Base-by-base conservation (phyloP, 2,888 invertebrate species). In the Lasioglossum malachurum region DNA sequence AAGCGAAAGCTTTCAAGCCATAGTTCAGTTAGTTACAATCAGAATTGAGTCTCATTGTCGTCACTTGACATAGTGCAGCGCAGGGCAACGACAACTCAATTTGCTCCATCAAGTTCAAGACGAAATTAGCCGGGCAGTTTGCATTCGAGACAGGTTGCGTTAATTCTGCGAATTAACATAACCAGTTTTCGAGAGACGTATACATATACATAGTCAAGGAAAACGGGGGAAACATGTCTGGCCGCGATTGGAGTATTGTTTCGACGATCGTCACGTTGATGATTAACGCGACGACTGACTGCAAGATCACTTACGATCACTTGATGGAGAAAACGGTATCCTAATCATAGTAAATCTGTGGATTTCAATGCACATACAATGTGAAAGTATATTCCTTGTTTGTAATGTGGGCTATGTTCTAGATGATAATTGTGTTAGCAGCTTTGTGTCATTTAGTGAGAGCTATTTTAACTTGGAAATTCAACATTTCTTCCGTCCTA, bases 21-120 rank as follows among this genome's bases (percentile, higher is more conserved):
- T 60, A 2, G 27, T 31, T 7, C 7, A 35, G 19, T 60, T n/a
- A 16, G 16, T 31, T 8, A 23, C n/a, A n/a, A n/a, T 19, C 19
- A 31, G 41, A 80, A 77, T 88, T 87, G 86, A 76, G 75, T 64
- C 80, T 74, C 64, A 86, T 90, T 87, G 75, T 60, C 69, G 57
- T 53, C 75, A 73, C 46, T 90, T 90, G 87, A 90, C 84, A 81
- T 44, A 49, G 73, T 69, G 77, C 23, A 35, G 41, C 64, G 44
- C 38, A 41, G 67, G 64, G 23, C 75, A 81, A 83, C 49, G 16
- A 12, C 44, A 27, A 27, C 31, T 31, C 53, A 23, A 44, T n/a
- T 23, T 44, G 23, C 19, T n/a, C 46, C 14, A n/a, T 71, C 31
- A 35, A 41, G 38, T 27, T 49, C 31, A 16, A 16, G 35, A 41